Percentiles rank a stretch among this genome's conserved stretches.
Conservation (phyloP, 2,113 vertebrate genomes). For the Patagioenas fasciata region DNA sequence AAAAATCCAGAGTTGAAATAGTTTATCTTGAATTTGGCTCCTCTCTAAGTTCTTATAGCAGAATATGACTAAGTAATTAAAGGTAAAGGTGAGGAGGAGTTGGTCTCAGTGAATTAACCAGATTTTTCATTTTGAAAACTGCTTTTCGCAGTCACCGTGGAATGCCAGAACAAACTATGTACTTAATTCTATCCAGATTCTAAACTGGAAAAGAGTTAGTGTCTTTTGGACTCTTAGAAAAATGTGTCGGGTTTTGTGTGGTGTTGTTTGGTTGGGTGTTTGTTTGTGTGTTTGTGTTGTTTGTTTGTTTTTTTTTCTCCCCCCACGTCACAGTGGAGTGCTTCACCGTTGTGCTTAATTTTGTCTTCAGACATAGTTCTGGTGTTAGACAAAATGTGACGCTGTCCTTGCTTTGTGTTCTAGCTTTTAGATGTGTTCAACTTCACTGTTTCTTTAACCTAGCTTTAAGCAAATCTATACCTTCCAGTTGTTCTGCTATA, state of each 20-base stretch:
- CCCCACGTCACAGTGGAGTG: too few species aligned
- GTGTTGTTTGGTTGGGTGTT: too few species aligned
- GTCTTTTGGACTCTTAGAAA: background rate
- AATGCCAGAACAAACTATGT: background rate
- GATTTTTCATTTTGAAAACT: background rate
- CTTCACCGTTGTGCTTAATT: background rate
- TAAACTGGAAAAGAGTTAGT: background rate
- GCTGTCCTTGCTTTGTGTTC: background rate
- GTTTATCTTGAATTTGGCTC: background rate
- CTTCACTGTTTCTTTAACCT: background rate
- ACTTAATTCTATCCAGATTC: background rate
- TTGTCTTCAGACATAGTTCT: background rate
- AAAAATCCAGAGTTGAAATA: background rate
- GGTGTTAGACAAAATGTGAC: background rate
- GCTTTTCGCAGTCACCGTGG: background rate
- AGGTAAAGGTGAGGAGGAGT: background rate
- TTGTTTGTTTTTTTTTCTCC: background rate
- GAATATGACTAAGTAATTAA: background rate
- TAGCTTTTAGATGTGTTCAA: background rate
- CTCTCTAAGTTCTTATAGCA: background rate
- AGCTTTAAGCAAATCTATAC: background rate
- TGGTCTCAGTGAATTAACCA: background rate
- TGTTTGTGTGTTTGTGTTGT: too few species aligned
- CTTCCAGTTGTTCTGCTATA: background rate
- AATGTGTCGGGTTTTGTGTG: too few species aligned